Evolutionary conservation across 2,888 invertebrate species (phyloP).

Genomic region (Slavum lentiscoides): DNA sequence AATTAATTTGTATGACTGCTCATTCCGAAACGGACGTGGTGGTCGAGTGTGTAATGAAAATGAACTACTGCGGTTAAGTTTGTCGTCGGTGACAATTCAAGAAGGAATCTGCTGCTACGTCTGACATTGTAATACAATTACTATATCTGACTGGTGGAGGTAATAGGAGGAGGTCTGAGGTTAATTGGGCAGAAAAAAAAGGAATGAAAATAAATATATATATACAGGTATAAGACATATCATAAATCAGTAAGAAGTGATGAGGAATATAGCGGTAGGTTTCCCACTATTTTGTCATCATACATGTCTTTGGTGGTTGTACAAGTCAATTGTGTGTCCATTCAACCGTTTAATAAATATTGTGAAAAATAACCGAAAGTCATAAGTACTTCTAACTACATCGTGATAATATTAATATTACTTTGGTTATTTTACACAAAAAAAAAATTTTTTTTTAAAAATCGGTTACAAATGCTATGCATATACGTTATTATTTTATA

Average conservation of each 20-base stretch:
- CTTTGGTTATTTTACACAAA: not conserved
- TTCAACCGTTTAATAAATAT: not conserved
- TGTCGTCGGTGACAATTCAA: constrained; percentile 15
- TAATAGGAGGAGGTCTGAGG: constrained; percentile 5
- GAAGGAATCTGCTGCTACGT: constrained; percentile 4
- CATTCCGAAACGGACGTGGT: not conserved
- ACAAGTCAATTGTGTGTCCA: not conserved
- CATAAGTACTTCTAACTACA: not conserved
- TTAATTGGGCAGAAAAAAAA: constrained; percentile 33
- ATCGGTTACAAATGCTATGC: too few relatives aligned
- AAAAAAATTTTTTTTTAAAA: too few relatives aligned
- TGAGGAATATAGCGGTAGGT: not conserved
- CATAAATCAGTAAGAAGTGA: not conserved
- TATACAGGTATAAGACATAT: not conserved
- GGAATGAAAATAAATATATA: not conserved
- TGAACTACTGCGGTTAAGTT: constrained; percentile 32
- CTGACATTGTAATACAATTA: constrained; percentile 5
- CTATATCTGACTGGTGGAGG: not conserved
- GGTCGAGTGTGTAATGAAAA: constrained; percentile 19
- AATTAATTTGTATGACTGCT: not conserved
- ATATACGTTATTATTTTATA: too few relatives aligned
- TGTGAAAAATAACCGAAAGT: not conserved
- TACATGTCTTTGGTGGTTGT: too few relatives aligned
- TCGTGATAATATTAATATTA: not conserved
- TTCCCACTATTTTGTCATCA: not conserved